These are phyloP conservation scores for Ceratothoa steindachneri DNA, from an alignment of 2,888 invertebrate genomes.

Conservation along the genomic window DNA sequence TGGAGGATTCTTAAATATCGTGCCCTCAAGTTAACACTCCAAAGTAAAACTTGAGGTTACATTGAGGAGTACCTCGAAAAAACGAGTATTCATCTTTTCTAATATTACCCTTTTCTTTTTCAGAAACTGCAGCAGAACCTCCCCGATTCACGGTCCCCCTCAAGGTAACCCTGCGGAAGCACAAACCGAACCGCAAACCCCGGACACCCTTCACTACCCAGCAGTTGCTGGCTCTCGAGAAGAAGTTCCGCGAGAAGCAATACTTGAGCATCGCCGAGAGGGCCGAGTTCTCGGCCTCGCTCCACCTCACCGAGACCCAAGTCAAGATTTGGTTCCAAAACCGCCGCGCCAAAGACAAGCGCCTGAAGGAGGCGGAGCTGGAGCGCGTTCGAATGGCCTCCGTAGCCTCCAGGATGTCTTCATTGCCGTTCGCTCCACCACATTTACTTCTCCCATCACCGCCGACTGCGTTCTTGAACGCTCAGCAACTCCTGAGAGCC, in stretches of 20 bases:
- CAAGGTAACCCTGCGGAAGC: constrained; percentile 65
- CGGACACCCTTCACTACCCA: constrained; percentile 92
- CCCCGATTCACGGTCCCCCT: constrained; percentile 13
- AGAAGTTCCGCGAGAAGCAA: constrained; percentile 90
- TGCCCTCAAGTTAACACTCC: too few species aligned
- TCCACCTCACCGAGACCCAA: constrained; percentile 84
- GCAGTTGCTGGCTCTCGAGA: constrained; percentile 81
- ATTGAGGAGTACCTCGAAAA: too few species aligned
- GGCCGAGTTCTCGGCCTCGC: constrained; percentile 85
- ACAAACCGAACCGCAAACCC: constrained; percentile 92
- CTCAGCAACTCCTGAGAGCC: background rate
- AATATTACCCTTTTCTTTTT: too few species aligned
- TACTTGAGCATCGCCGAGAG: constrained; percentile 91
- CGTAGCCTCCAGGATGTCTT: background rate
- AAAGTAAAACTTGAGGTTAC: too few species aligned
- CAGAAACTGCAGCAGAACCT: background rate
- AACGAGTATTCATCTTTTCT: too few species aligned
- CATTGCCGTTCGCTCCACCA: background rate
- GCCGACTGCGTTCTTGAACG: background rate
- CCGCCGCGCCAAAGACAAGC: constrained; percentile 89
- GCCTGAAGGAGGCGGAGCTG: constrained; percentile 91
- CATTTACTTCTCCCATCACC: background rate
- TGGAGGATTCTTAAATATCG: too few species aligned
- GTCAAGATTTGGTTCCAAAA: constrained; percentile 94
- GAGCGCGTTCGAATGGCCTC: constrained; percentile 66